Base-by-base conservation (phyloP, 1,140 invertebrate species). In the Cydia amplana region DNA sequence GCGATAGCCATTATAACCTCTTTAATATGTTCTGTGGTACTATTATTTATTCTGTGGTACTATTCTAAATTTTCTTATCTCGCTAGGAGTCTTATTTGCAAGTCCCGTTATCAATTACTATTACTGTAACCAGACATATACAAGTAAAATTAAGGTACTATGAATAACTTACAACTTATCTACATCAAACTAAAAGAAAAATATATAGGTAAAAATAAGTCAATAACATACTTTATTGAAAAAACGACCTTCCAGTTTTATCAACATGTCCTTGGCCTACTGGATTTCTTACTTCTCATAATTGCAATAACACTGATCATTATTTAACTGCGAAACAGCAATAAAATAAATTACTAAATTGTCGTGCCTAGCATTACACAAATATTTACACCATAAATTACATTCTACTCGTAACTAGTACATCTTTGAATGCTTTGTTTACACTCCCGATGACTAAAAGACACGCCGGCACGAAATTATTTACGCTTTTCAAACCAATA, bases 381-480 rank as follows among this genome's bases (percentile, higher is more conserved):
- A 60, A 23, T n/a, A 60, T 60, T 20, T 20, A 20, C 55, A 60
- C 0, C 1, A 23, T 60, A 60, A 9, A 60, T 23, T 23, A 23
- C 20, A 60, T n/a, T 60, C 55, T 12, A 4, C 55, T 60, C 5
- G 9, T 2, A 60, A 23, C 20, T 60, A 2, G 55, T 60, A 12
- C 55, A 60, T 5, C 0, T 20, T 23, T 60, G 55, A 12, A 60
- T 60, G 55, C 20, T 23, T 60, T 60, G 55, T 60, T 60, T 23
- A 60, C 55, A 23, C 18, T 12, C 9, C 18, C 55, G 23, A 23
- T 23, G 18, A 60, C 2, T 60, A 20, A 23, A 23, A 4, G 55
- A 60, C 55, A 25, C 43, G 43, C 72, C 43, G 43, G 72, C 72
- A 25, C 20, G 10, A n/a, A 49, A 46, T 51, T 28, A 73, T 55